Evolutionary conservation across 2,888 invertebrate species (phyloP), one percentile per base, ranked within the genome.

Genomic region (Hydriomena furcata): DNA sequence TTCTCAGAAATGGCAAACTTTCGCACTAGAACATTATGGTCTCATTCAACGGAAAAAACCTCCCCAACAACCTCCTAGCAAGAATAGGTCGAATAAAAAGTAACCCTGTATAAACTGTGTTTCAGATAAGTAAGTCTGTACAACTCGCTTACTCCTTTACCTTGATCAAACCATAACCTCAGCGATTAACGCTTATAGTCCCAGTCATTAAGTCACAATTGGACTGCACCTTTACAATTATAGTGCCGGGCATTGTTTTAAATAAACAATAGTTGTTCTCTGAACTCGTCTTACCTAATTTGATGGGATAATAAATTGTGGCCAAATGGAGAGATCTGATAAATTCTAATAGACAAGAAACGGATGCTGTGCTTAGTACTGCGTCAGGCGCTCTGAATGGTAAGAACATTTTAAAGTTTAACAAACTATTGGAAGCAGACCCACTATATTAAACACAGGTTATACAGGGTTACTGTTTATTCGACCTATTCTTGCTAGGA

Each of bases 131-230:
- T n/a, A n/a, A n/a, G n/a, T n/a, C n/a, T n/a, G n/a, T 36, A 28
- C 23, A 10, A 6, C 25, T 11, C 73, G 74, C 76, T 63, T 0
- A 5, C 56, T 52, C 73, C 56, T 58, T 11, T 67, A 3, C 11
- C 52, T 64, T 65, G 36, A 1, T n/a, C 53, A 58, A 41, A 24
- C 8, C 49, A 52, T 58, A 62, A 68, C 68, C 66, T 66, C 68
- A 72, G 71, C 83, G 82, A 84, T 84, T 84, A 84, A 82, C 84
- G 83, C 83, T 82, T 74, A 84, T 77, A 81, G 76, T 70, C 61
- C 56, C 68, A 76, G 77, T 82, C 82, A 83, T 84, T 83, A 82
- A 82, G 78, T 76, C 76, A 76, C 82, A 84, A 81, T 84, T 79
- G 82, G 81, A 66, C 67, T 72, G 73, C 73, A 71, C 72, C 76